Percentiles rank a stretch among this genome's conserved stretches.
Conservation (phyloP, 2,888 invertebrate species). For the Drosophila paranaensis region DNA sequence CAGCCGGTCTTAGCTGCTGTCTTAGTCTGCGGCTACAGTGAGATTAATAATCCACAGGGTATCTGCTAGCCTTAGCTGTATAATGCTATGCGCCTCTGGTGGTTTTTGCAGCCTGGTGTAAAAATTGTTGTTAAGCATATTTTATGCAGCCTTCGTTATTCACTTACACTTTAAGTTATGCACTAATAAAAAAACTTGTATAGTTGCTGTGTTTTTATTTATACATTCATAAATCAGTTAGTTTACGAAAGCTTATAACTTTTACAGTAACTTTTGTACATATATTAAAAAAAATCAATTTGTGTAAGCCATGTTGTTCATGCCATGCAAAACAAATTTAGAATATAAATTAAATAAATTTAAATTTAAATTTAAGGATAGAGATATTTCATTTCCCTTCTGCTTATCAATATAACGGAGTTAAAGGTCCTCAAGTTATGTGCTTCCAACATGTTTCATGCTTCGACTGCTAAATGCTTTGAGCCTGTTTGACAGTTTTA, state of each 20-base stretch:
- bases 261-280: not conserved
- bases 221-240: conserved; percentile 10
- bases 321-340: not conserved
- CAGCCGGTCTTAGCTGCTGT: no score
- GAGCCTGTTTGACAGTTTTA: no score
- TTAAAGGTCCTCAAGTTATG: not conserved
- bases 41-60: not conserved
- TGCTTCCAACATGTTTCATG: no score
- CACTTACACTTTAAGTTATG: conserved; percentile 35
- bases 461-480: no score
- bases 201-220: not conserved
- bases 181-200: not conserved
- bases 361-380: not conserved
- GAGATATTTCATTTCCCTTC: no score
- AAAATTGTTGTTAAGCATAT: conserved; percentile 51
- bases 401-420: no score
- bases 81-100: conserved; percentile 3
- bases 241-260: not conserved
- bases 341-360: no score
- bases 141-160: conserved; percentile 44
- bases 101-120: conserved; percentile 26
- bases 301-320: not conserved
- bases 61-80: not conserved
- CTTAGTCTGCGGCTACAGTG: no score
- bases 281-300: not conserved